Evolutionary conservation across 1,140 invertebrate genomes (phyloP), one percentile per base, ranked within the genome.

Genomic region (Drosophila elegans): DNA sequence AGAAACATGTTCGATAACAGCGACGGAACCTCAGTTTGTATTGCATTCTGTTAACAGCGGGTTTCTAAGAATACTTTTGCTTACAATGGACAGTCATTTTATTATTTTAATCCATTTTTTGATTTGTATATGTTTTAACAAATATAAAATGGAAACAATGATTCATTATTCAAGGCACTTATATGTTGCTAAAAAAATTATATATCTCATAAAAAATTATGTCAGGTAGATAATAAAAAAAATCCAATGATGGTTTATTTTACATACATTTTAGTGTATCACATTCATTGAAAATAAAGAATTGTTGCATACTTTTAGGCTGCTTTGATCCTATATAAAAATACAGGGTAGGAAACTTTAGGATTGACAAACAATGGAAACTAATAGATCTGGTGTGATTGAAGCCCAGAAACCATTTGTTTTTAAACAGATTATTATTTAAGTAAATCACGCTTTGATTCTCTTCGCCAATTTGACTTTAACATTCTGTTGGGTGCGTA

Each of bases 401-500:
- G 16, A 21, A 21, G 16, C 16, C 16, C 16, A 21, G 16, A 21
- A 21, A 21, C 16, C 16, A 21, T 21, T 21, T 21, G 16, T 21
- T 21, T 21, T 21, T 1, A 21, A 21, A 21, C 16, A 21, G 0
- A 21, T 11, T 3, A 36, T n/a, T 36, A 21, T 4, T n/a, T 0
- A 7, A 4, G 16, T 2, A 3, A 16, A 12, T 38, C 16, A 34
- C 62, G 46, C 32, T 7, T 10, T 56, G 0, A 4, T 3, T 11
- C 67, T 71, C n/a, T 41, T 21, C 2, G 36, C 42, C 21, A 86
- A 41, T 27, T 34, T 75, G 0, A 86, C 52, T 27, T 57, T 72
- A 0, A 86, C 42, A 41, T 56, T 84, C 9, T 88, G 25, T 52
- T 88, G 71, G 0, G 82, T 79, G 1, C 89, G 62, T 1, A 91